Conservation (phyloP, 2,888 invertebrate genomes). For the Leucania comma region DNA sequence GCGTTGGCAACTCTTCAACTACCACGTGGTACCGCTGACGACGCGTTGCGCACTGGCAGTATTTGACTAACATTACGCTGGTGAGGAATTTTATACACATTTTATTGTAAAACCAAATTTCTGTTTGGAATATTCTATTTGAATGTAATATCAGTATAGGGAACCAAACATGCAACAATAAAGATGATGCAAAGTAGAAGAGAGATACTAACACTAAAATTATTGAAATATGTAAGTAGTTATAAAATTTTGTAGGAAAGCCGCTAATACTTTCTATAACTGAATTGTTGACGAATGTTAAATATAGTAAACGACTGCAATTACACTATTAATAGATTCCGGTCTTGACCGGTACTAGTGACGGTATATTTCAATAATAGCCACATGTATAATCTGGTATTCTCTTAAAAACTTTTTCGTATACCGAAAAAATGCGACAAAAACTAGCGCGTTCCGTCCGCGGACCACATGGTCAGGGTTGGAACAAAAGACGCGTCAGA, state of each 20-base stretch:
- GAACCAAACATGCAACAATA: neutral
- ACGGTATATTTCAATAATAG: constrained; percentile 74
- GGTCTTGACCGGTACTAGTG: constrained; percentile 66
- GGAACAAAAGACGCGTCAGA: constrained; percentile 85
- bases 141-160: neutral
- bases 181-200: neutral
- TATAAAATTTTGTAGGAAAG: neutral
- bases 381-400: constrained; percentile 72
- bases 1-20: constrained; percentile 86
- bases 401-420: constrained; percentile 71
- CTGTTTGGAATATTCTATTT: constrained; percentile 8
- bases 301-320: constrained; percentile 44
- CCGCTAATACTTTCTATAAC: constrained; percentile 10
- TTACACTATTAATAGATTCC: constrained; percentile 47
- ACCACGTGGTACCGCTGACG: constrained; percentile 77
- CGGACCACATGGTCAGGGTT: constrained; percentile 82
- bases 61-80: constrained; percentile 52
- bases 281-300: constrained; percentile 44
- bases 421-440: constrained; percentile 78
- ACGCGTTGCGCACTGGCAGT: constrained; percentile 63
- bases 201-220: neutral
- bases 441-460: constrained; percentile 80
- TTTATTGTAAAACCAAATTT: constrained; percentile 6
- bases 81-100: constrained; percentile 43
- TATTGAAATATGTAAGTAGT: neutral